Evolutionary conservation across 2,113 vertebrate genomes (phyloP), one percentile per base, ranked within the genome.

Genomic region (Agapornis roseicollis): DNA sequence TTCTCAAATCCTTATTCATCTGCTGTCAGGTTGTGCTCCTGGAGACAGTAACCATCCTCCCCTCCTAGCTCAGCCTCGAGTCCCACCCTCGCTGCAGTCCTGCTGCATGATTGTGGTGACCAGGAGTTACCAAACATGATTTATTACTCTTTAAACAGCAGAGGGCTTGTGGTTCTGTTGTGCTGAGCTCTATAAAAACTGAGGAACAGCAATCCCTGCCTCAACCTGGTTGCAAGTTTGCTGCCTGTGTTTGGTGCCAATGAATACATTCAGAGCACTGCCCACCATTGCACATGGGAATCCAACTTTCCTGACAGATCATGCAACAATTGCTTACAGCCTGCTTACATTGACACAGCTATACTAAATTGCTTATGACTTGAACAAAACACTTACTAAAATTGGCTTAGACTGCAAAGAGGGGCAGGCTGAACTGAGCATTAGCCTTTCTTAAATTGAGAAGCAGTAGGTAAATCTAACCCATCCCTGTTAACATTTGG

Each of bases 401-500:
- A 65, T 35, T 37, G 74, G 41, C 17, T 58, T 76, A 76, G 47
- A n/a, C 11, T 68, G 37, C 33, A 53, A 71, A 83, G 11, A 18
- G n/a, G 29, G 11, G 4, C 17, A 60, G 42, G 60, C 56, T 41
- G 39, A 74, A 80, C 13, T 47, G 33, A 27, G 25, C 44, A 79
- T 61, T 41, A 50, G 17, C 10, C 46, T 68, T 89, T 33, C 56
- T n/a, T 20, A 47, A 83, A 44, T 2, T 41, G 29, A 61, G 61
- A 63, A 86, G 42, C 8, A 35, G 23, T 15, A 16, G n/a, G 46
- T 33, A 58, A 33, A 65, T 69, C n/a, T 70, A 78, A 53, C 13
- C 63, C 0, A 0, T 41, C 24, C 5, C 15, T 78, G 37, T 58
- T 73, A 55, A 55, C 4, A 11, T 55, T 70, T 13, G 1, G 19